A percentile compares a stretch with the other conserved stretches of the same genome.
Conservation (phyloP, 2,113 vertebrate genomes). For the Mungos mungo region DNA sequence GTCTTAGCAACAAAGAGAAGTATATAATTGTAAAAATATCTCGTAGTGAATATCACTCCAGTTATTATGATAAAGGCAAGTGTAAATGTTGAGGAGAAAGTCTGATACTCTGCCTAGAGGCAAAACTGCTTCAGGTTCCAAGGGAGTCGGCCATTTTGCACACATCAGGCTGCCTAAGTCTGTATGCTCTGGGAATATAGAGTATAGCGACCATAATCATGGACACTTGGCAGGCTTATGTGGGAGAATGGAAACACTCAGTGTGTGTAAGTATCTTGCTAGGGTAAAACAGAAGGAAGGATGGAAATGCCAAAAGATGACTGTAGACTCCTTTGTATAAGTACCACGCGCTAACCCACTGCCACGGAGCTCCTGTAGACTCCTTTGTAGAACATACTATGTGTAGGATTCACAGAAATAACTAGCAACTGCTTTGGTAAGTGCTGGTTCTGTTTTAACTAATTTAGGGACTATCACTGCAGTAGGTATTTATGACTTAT, state of each 20-base stretch:
- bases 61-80: not conserved
- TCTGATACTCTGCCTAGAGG: not conserved
- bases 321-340: not conserved
- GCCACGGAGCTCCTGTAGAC: not conserved
- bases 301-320: not conserved
- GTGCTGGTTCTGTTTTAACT: not conserved
- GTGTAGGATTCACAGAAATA: not conserved
- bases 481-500: not conserved
- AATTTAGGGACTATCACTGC: not conserved
- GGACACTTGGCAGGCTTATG: not conserved
- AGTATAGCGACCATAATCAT: not conserved
- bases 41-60: not conserved
- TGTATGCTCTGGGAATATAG: not conserved
- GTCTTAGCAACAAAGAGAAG: not conserved
- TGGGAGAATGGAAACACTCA: not conserved
- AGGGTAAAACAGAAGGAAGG: not conserved
- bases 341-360: too few relatives aligned
- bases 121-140: not conserved
- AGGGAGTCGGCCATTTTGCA: not conserved
- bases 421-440: not conserved
- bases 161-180: not conserved
- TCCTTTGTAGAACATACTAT: not conserved
- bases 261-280: not conserved
- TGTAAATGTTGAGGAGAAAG: not conserved
- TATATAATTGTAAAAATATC: not conserved